Evolutionary conservation across 2,797 vertebrate genomes (phyloP).

Genomic region (Enteromius thamalakanensis): DNA sequence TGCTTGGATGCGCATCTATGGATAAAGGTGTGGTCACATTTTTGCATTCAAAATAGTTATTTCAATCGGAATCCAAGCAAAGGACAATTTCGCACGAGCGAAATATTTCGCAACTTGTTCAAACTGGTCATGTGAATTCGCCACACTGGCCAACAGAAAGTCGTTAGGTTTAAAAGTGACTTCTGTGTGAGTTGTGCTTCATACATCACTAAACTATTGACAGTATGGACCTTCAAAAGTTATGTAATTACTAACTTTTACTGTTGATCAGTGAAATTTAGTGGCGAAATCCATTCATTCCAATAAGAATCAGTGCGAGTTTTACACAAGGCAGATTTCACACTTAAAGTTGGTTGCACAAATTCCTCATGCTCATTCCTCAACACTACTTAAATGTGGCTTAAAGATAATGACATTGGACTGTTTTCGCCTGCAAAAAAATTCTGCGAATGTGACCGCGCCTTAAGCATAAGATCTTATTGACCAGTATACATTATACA

Average conservation of each 20-base stretch:
- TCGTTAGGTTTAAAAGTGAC: neutral
- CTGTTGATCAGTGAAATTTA: neutral
- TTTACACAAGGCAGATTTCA: neutral
- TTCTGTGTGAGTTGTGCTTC: neutral
- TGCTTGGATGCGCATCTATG: slow-evolving; percentile 12
- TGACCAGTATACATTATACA: neutral
- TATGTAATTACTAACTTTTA: neutral
- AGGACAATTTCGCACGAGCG: neutral
- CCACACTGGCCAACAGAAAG: neutral
- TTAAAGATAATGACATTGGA: neutral
- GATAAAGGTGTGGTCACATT: neutral
- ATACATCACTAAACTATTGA: neutral
- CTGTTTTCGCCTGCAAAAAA: neutral
- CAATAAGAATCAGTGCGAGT: neutral
- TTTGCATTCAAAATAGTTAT: no score
- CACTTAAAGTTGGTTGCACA: neutral
- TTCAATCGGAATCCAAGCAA: neutral
- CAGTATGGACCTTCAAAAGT: neutral
- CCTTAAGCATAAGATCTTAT: neutral
- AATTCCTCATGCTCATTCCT: neutral
- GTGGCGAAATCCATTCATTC: neutral
- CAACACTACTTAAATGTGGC: neutral
- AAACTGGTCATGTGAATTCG: neutral
- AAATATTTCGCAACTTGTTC: neutral
- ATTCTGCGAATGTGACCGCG: fast-evolving